Conservation (phyloP, 2,113 vertebrate genomes). For the Sphaerodactylus townsendi region DNA sequence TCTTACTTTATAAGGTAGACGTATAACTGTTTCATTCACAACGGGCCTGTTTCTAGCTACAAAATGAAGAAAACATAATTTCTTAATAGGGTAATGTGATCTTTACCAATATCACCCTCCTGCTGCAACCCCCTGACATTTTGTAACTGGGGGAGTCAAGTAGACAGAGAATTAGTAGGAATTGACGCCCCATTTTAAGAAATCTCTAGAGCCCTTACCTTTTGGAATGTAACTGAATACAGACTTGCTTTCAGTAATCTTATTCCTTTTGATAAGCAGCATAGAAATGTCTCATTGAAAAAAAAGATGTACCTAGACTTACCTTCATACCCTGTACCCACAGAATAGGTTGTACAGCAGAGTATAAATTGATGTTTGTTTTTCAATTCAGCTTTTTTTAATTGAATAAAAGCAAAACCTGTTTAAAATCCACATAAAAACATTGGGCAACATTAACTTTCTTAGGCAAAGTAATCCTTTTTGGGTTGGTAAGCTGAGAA, state of each 20-base stretch:
- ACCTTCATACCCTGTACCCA: not conserved
- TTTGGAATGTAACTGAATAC: too few species aligned
- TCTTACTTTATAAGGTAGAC: not conserved
- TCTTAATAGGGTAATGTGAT: too few species aligned
- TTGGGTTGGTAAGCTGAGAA: slow-evolving; percentile 44
- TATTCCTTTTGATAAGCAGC: not conserved
- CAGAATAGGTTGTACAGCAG: slow-evolving; percentile 20
- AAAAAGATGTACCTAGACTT: not conserved
- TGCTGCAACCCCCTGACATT: too few species aligned
- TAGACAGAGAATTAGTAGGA: too few species aligned
- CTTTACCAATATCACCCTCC: too few species aligned
- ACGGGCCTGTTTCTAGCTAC: too few species aligned
- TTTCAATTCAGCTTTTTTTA: slow-evolving; percentile 53
- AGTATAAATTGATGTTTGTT: slow-evolving; percentile 49
- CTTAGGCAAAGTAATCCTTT: slow-evolving; percentile 52
- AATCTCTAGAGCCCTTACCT: too few species aligned
- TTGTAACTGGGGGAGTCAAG: too few species aligned
- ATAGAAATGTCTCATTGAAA: not conserved
- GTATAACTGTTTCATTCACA: too few species aligned
- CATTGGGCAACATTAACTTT: slow-evolving; percentile 40
- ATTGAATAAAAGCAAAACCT: slow-evolving; percentile 56
- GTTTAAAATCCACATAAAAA: slow-evolving; percentile 54
- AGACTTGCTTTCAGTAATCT: too few species aligned
- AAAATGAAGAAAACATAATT: too few species aligned
- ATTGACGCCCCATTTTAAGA: too few species aligned